Conservation (phyloP, 2,888 invertebrate species). For the Diarsia mendica region DNA sequence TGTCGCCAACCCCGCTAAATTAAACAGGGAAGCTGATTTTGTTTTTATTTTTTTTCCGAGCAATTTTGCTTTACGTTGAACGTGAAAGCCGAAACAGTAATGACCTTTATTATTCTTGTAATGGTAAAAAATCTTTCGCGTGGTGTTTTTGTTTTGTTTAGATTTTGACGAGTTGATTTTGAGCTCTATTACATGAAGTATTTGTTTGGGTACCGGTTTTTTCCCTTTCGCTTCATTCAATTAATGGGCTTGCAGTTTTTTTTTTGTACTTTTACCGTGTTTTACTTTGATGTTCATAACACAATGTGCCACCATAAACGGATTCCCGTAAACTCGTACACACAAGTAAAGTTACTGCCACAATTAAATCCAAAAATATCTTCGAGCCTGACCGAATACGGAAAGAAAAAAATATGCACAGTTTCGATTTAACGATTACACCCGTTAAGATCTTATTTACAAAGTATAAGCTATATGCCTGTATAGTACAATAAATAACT, state of each 20-base stretch:
- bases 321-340: slow-evolving; percentile 8
- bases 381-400: slow-evolving; percentile 40
- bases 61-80: slow-evolving; percentile 74
- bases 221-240: not conserved
- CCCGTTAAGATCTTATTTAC: slow-evolving; percentile 57
- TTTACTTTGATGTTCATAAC: not conserved
- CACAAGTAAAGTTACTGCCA: slow-evolving; percentile 23
- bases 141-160: slow-evolving; percentile 46
- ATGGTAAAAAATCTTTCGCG: slow-evolving; percentile 50
- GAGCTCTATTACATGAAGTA: not conserved
- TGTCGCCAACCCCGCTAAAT: slow-evolving; percentile 88
- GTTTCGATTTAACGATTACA: slow-evolving; percentile 60
- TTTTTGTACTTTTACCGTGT: not conserved
- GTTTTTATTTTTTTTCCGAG: slow-evolving; percentile 77
- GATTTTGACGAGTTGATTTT: slow-evolving; percentile 39
- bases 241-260: not conserved
- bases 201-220: slow-evolving; percentile 10
- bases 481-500: slow-evolving; percentile 70
- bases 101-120: slow-evolving; percentile 63
- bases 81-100: slow-evolving; percentile 72
- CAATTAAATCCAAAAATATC: slow-evolving; percentile 62
- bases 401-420: slow-evolving; percentile 51
- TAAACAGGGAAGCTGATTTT: slow-evolving; percentile 88
- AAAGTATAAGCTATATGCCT: slow-evolving; percentile 64
- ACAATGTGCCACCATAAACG: not conserved